Evolutionary conservation across 2,797 vertebrate genomes (phyloP), one percentile per base, ranked within the genome.

Genomic region (Coranthus polyacanthus): DNA sequence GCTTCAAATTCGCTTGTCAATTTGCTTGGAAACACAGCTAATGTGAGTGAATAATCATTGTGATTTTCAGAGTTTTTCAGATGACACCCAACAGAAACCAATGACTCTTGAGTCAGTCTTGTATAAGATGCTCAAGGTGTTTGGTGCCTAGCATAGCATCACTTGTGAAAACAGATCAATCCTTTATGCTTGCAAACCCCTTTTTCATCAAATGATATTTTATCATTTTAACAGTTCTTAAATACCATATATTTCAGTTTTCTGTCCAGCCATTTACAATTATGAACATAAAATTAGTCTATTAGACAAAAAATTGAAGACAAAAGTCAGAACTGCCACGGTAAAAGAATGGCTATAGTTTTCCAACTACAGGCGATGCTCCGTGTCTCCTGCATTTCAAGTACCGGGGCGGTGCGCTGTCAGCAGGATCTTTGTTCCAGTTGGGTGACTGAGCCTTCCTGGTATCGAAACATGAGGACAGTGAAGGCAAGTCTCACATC

Each of bases 391-490:
- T 51, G 41, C 53, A 29, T 68, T 50, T 67, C 55, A 64, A 41
- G 59, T 37, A 75, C 76, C 63, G 64, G 55, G 42, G 52, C 3
- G 9, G 12, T 11, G 66, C 50, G 6, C 50, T 45, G 77, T 86
- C 75, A 85, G 77, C 74, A 65, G 78, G 68, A 77, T 79, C 68
- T 58, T 63, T 38, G 66, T 71, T 87, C 77, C 77, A 75, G 50
- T 56, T 65, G 61, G 51, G 52, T 59, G 79, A 68, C 56, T 55
- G 71, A 86, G 64, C 52, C 64, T 56, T 74, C 50, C 70, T 62
- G 41, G 52, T 82, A 71, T 67, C 26, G 18, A 76, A 80, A 81
- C 78, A 67, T 52, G 79, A 81, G 52, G 77, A 83, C 72, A 78
- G 66, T 12, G 34, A 83, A 67, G 75, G 71, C 82, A 34, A 75